A percentile compares a stretch with the other conserved stretches of the same genome.
These are phyloP conservation scores for pig (Sus scrofa) DNA, from an alignment of 2,113 vertebrate species.

Conservation along the genomic window T2T-Sscrofa CM000818.6:5516001-5516500, in stretches of 20 bases:
- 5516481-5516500: conserved; percentile 92
- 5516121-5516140: not conserved
- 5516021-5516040: not conserved
- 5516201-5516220: conserved; percentile 36
- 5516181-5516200: conserved; percentile 57
- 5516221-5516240: conserved; percentile 50
- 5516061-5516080: conserved; percentile 18
- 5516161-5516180: conserved; percentile 69
- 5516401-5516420: conserved; percentile 86
- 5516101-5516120: accelerated
- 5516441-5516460: conserved; percentile 93
- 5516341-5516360: conserved; percentile 76
- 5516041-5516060: not conserved
- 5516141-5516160: conserved; percentile 64
- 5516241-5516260: conserved; percentile 75
- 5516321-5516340: conserved; percentile 64
- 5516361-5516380: conserved; percentile 88
- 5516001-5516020: not conserved
- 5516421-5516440: conserved; percentile 89
- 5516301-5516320: not conserved
- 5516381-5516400: conserved; percentile 84
- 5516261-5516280: conserved; percentile 55
- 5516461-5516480: conserved; percentile 92
- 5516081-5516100: accelerated
- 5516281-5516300: conserved; percentile 27